phyloP scores from a whole-genome alignment of 37 sponge, comb jelly and placozoan genomes.

The Halisarca cf. caerulea region DNA sequence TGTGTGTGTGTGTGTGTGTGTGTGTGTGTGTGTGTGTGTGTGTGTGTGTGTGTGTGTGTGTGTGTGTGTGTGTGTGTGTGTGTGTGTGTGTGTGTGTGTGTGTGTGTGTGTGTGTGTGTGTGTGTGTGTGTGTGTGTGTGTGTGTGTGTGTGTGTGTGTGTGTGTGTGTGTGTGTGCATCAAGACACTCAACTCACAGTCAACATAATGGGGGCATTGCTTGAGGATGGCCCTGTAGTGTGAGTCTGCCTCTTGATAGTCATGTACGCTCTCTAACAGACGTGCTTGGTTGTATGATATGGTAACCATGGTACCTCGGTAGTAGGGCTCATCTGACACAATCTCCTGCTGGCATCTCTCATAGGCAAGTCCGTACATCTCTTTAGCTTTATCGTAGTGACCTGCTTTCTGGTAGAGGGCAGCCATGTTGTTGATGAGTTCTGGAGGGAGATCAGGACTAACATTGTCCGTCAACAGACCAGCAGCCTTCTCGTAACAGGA shows the following conservation, averaged over 20 bases:
- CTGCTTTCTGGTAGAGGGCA: slow-evolving; percentile 72
- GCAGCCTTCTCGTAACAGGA: slow-evolving; percentile 85
- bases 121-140: no score
- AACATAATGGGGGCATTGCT: slow-evolving; percentile 87
- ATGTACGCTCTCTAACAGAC: slow-evolving; percentile 80
- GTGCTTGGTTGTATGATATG: slow-evolving; percentile 90
- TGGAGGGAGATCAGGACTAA: slow-evolving; percentile 86
- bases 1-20: no score
- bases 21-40: no score
- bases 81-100: no score
- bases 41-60: no score
- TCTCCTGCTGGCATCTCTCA: slow-evolving; percentile 76
- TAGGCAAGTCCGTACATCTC: slow-evolving; percentile 81
- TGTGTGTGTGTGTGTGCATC: no score
- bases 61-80: no score
- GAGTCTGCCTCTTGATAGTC: slow-evolving; percentile 79
- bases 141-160: no score
- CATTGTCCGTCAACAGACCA: slow-evolving; percentile 75
- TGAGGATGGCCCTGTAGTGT: slow-evolving; percentile 77
- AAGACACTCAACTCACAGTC: slow-evolving; percentile 66
- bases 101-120: no score
- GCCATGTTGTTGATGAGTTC: slow-evolving; percentile 96
- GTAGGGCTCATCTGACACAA: slow-evolving; percentile 81
- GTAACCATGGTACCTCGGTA: slow-evolving; percentile 79
- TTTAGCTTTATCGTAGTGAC: slow-evolving; percentile 58